Evolutionary conservation across 2,888 invertebrate genomes (phyloP).

Genomic region (Emesis russula): DNA sequence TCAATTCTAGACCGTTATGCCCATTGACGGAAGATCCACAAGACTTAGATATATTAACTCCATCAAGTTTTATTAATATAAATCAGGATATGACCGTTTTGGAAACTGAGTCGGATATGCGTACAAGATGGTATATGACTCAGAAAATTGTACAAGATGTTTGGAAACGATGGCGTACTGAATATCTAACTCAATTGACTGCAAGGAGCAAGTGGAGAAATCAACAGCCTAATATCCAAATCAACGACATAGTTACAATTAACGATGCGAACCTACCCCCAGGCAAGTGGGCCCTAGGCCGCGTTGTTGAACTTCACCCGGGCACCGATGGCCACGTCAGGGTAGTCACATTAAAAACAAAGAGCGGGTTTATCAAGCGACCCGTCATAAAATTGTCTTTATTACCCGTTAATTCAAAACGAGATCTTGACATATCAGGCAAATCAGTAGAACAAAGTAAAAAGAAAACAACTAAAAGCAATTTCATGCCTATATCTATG

Average conservation of each 20-base stretch:
- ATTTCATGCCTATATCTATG: too few relatives aligned
- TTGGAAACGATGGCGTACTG: conserved; percentile 24
- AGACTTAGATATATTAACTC: background rate
- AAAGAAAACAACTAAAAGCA: too few relatives aligned
- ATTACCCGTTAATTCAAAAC: too few relatives aligned
- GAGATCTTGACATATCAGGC: too few relatives aligned
- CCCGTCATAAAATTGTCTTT: too few relatives aligned
- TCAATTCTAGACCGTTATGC: conserved; percentile 17
- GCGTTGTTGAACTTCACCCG: conserved; percentile 25
- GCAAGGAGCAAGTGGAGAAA: conserved; percentile 35
- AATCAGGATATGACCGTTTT: background rate
- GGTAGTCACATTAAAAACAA: conserved; percentile 4
- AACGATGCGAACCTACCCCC: conserved; percentile 7
- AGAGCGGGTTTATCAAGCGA: background rate
- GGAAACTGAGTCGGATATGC: conserved; percentile 22
- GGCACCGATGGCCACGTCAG: conserved; percentile 7
- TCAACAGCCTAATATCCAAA: conserved; percentile 26
- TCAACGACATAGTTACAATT: conserved; percentile 27
- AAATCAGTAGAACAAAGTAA: too few relatives aligned
- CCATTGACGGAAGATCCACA: conserved; percentile 6
- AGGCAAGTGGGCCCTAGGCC: conserved; percentile 22
- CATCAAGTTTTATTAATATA: conserved; percentile 4
- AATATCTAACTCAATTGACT: conserved; percentile 29
- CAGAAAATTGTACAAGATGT: conserved; percentile 36
- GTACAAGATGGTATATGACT: conserved; percentile 55